These are phyloP conservation scores for Trichomalopsis sarcophagae DNA, from an alignment of 1,140 invertebrate genomes.

Conservation along the genomic window DNA sequence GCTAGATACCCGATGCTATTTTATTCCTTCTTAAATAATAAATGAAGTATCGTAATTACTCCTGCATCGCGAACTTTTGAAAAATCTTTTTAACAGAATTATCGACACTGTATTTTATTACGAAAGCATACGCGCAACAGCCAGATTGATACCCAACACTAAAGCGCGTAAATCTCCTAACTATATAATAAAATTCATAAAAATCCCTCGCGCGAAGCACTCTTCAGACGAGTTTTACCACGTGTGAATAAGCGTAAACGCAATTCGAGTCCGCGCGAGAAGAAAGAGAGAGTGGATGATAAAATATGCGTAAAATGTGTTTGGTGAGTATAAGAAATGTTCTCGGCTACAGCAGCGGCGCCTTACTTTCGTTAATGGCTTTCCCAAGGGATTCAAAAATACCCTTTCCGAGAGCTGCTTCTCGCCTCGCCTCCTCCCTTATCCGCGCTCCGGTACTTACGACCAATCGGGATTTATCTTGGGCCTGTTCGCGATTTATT, in stretches of 20 bases:
- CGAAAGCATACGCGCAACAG: too few species aligned
- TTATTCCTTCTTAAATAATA: not conserved
- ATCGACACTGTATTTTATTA: too few species aligned
- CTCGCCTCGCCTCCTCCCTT: conserved; percentile 33
- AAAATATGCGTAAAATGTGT: conserved; percentile 60
- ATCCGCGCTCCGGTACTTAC: conserved; percentile 28
- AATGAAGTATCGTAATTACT: not conserved
- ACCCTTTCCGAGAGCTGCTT: conserved; percentile 42
- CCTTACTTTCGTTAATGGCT: conserved; percentile 58
- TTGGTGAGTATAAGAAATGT: conserved; percentile 47
- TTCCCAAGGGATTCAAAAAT: conserved; percentile 56
- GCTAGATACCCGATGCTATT: not conserved
- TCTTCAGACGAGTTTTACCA: not conserved
- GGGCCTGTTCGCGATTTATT: conserved; percentile 44
- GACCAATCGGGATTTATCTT: conserved; percentile 56
- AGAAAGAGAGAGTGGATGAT: conserved; percentile 38
- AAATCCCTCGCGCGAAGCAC: not conserved
- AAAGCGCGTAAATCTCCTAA: not conserved
- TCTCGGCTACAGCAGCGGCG: conserved; percentile 39
- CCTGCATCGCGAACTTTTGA: not conserved
- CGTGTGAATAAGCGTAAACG: not conserved
- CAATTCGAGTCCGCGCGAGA: not conserved
- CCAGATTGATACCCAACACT: not conserved
- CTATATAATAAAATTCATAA: not conserved
- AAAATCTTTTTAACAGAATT: not conserved